A percentile compares a stretch with the other conserved stretches of the same genome.
phyloP scores from a whole-genome alignment of 2,888 invertebrate genomes.

The Latrodectus elegans region DNA sequence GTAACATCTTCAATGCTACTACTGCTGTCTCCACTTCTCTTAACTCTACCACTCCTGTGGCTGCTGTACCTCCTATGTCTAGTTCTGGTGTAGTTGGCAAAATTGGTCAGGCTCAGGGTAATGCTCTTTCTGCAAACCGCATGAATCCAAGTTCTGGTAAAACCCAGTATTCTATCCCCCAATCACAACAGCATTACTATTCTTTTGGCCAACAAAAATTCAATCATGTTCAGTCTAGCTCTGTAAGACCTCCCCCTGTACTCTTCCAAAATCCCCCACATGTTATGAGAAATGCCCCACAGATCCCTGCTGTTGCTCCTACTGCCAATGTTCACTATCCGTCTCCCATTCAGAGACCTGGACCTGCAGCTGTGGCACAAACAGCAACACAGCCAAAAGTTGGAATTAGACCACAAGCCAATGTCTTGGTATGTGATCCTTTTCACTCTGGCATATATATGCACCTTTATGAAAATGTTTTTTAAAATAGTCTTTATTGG shows the following conservation, averaged over 20 bases:
- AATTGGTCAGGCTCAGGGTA: constrained; percentile 44
- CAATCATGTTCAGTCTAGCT: constrained; percentile 49
- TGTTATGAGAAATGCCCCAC: constrained; percentile 62
- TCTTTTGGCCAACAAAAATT: constrained; percentile 66
- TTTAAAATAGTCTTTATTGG: too few species aligned
- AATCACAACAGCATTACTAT: constrained; percentile 64
- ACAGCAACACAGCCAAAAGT: constrained; percentile 52
- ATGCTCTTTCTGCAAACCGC: constrained; percentile 33
- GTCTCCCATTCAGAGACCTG: constrained; percentile 70
- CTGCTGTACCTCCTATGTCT: constrained; percentile 44
- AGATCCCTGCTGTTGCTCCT: constrained; percentile 57
- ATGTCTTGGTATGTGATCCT: constrained; percentile 63
- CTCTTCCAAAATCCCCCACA: constrained; percentile 64
- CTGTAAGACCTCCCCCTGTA: constrained; percentile 51
- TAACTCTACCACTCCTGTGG: constrained; percentile 55
- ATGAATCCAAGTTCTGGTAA: constrained; percentile 34
- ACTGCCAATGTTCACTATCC: constrained; percentile 67
- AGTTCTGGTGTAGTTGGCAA: constrained; percentile 49
- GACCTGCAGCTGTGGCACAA: constrained; percentile 63
- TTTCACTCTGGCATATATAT: constrained; percentile 9
- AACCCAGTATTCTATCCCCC: constrained; percentile 55
- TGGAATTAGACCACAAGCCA: constrained; percentile 65
- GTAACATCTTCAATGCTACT: constrained; percentile 57
- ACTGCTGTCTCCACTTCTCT: constrained; percentile 54
- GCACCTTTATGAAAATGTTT: too few species aligned